Evolutionary conservation across 2,888 invertebrate genomes (phyloP), one percentile per base, ranked within the genome.

Genomic region (Xestia ashworthii): DNA sequence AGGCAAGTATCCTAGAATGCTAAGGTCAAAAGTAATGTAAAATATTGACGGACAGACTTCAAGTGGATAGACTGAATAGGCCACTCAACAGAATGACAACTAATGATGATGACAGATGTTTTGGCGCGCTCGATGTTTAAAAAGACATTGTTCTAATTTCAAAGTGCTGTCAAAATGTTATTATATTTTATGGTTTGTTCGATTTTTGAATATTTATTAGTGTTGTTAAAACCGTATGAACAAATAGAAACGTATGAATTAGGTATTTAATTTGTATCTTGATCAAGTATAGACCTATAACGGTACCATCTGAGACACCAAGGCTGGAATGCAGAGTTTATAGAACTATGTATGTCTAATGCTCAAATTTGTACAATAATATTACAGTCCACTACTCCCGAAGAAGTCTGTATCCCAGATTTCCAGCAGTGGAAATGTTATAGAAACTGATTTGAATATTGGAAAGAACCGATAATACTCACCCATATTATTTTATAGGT

Each of bases 101-200:
- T 44, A 44, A 44, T 25, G 14, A 65, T 44, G n/a, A 64, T 64
- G 65, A 65, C 14, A 16, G 14, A 44, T 55, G 32, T 65, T 55
- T 55, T 48, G 41, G 46, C 64, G 71, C 48, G 41, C 32, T 48
- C 11, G 16, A 32, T 41, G 38, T 14, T 44, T 16, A 44, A 25
- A 64, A 60, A 66, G 22, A 3, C 25, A 25, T 53, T 60, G 66
- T 73, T 80, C 73, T 32, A 25, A 66, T 73, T 73, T 80, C 25
- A 74, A 73, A 67, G 38, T 67, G 38, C 44, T 67, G 73, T 67
- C 46, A 53, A 38, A 38, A 53, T 48, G 5, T 32, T n/a, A 48
- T 14, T 14, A n/a, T 8, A 9, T 5, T 66, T 14, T 41, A 19
- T 8, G 32, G n/a, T 25, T 22, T 55, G 32, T 65, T 44, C 65